Evolutionary conservation across 2,888 invertebrate species (phyloP), one percentile per base, ranked within the genome.

Genomic region (Tachystola acroxantha): DNA sequence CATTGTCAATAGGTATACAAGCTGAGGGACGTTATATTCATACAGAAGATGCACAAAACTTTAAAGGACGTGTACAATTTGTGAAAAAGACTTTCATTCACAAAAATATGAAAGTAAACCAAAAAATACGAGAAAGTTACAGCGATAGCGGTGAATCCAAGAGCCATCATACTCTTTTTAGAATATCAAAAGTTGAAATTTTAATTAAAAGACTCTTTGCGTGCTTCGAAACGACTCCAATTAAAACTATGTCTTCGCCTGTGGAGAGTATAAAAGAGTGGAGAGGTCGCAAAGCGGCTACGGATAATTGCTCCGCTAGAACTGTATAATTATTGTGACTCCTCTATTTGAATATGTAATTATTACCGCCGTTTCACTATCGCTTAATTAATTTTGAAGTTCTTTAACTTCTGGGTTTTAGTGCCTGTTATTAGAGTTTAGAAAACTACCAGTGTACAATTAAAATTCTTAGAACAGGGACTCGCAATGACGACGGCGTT

Each of bases 161-260:
- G 37, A 48, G 13, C 55, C 61, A 57, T 65, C 61, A 64, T 63
- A 62, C 55, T 66, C 61, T 71, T 67, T 53, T 66, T 71, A 56
- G 65, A 69, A 73, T 70, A 73, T 72, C 63, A 74, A 69, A 70
- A 73, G 72, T 73, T 76, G 62, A 69, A 70, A 66, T 73, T 77
- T 78, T 79, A 76, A 79, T 78, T 79, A 76, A 75, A 79, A 73
- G 69, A 67, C 67, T 66, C 72, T 74, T 75, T 71, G 73, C 73
- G 69, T 72, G 57, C 60, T 60, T 60, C 62, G 63, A 64, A 79
- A 73, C 72, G 75, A 72, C 67, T 79, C 73, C 80, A 81, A 81
- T 81, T 82, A 81, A 80, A 81, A 80, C 80, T 80, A 79, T 79
- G 75, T 80, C 81, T 80, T 80, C 67, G 57, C 50, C 55, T 54